A percentile compares a stretch with the other conserved stretches of the same genome.
These are phyloP conservation scores for Frankliniella fusca DNA, from an alignment of 2,888 invertebrate genomes.

Conservation along the genomic window DNA sequence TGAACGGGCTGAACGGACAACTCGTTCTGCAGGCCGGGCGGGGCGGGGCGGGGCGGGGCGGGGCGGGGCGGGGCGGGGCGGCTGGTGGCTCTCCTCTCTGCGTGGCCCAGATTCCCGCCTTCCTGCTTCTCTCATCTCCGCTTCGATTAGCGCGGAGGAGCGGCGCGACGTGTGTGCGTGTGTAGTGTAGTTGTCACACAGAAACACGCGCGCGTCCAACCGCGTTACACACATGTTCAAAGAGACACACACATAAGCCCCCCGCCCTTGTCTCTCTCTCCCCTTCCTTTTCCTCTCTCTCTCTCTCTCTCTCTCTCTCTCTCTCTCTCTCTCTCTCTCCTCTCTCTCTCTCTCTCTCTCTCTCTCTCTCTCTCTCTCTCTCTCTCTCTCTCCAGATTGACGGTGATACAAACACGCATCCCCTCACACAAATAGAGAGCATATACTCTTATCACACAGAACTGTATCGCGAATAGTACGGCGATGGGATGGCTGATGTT, in stretches of 20 bases:
- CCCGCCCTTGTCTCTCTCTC: background rate
- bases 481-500: too few species aligned
- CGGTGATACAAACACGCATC: too few species aligned
- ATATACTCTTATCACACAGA: too few species aligned
- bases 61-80: background rate
- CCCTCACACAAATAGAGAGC: too few species aligned
- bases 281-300: background rate
- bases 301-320: background rate
- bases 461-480: too few species aligned
- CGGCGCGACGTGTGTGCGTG: background rate
- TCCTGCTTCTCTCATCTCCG: background rate
- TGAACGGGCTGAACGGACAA: too few species aligned
- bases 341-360: background rate
- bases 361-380: slow-evolving; percentile 7
- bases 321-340: background rate
- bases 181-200: too few species aligned
- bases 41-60: background rate
- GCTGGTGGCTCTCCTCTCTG: background rate
- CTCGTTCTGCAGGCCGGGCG: background rate
- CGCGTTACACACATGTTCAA: too few species aligned
- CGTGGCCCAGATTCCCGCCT: background rate
- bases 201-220: too few species aligned
- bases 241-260: too few species aligned
- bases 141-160: background rate
- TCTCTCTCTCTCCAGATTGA: slow-evolving; percentile 6